Conservation (phyloP, 1,140 invertebrate species). For the Magallana gigas region DNA sequence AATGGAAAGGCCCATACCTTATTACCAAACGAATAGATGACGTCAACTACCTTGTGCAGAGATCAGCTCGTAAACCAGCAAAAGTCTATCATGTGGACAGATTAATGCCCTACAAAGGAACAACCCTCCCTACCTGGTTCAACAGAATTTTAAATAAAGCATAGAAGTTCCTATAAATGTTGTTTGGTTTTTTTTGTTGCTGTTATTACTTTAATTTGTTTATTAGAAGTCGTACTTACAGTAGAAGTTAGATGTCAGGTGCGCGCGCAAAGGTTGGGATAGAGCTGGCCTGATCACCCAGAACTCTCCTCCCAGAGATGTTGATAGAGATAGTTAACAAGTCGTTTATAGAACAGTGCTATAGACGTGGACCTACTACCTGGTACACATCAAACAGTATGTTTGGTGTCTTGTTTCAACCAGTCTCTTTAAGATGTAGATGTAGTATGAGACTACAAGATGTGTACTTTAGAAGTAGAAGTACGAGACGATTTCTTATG, state of each 20-base stretch:
- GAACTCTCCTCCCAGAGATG: neutral
- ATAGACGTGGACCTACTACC: neutral
- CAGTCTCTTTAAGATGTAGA: neutral
- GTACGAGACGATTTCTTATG: neutral
- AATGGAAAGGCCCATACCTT: conserved; percentile 54
- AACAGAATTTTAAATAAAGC: neutral
- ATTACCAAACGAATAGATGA: conserved; percentile 53
- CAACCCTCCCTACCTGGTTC: conserved; percentile 43
- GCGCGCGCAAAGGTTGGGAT: neutral
- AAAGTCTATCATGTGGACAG: conserved; percentile 54
- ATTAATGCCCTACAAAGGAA: conserved; percentile 49
- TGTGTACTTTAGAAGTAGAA: neutral
- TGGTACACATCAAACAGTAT: neutral
- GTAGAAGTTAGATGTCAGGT: too few relatives aligned
- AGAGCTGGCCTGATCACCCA: neutral
- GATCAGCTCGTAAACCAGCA: neutral
- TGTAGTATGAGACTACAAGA: neutral
- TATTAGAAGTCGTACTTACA: too few relatives aligned
- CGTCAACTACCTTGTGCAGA: conserved; percentile 52
- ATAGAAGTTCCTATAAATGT: neutral
- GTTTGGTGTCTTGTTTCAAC: neutral
- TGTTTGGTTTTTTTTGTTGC: neutral
- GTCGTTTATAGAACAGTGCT: neutral
- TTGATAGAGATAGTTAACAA: neutral
- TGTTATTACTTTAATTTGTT: neutral